phyloP scores from a whole-genome alignment of 1,140 invertebrate species.

The Drosophila dunni region DNA sequence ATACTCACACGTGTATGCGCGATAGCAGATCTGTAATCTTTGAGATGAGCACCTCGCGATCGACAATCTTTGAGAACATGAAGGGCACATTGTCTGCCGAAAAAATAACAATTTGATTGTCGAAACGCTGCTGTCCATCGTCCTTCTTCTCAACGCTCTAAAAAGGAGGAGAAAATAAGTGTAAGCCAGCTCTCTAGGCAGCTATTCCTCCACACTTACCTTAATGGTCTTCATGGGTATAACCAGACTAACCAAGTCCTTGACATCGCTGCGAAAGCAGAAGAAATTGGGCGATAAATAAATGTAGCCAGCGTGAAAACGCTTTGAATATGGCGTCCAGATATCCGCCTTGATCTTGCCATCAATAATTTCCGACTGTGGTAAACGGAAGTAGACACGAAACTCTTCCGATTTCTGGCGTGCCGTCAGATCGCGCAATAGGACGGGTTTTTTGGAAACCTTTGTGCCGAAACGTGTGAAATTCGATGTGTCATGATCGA shows the following conservation, averaged over 20 bases:
- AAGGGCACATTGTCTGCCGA: slow-evolving; percentile 93
- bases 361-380: slow-evolving; percentile 95
- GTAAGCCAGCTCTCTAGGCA: neutral
- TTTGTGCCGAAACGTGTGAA: slow-evolving; percentile 88
- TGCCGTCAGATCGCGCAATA: slow-evolving; percentile 97
- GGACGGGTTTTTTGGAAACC: slow-evolving; percentile 93
- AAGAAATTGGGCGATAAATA: slow-evolving; percentile 97
- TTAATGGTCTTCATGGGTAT: slow-evolving; percentile 91
- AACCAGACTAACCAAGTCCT: slow-evolving; percentile 93
- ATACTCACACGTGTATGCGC: slow-evolving; percentile 85
- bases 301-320: slow-evolving; percentile 94
- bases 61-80: slow-evolving; percentile 94
- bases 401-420: slow-evolving; percentile 95
- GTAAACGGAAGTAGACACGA: slow-evolving; percentile 93
- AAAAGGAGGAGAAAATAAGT: neutral
- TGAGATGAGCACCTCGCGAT: slow-evolving; percentile 94
- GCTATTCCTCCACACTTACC: slow-evolving; percentile 34
- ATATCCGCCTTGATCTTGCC: slow-evolving; percentile 92
- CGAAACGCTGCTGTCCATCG: slow-evolving; percentile 85
- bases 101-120: slow-evolving; percentile 93
- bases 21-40: slow-evolving; percentile 95
- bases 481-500: slow-evolving; percentile 70
- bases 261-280: slow-evolving; percentile 97
- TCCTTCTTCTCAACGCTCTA: slow-evolving; percentile 87
- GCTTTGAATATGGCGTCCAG: slow-evolving; percentile 98